Percentiles rank a stretch among this genome's conserved stretches.
These are phyloP conservation scores for Hexactinellida sp. DNA, from an alignment of 37 sponge, comb jelly and placozoan genomes.

Conservation along the genomic window DNA sequence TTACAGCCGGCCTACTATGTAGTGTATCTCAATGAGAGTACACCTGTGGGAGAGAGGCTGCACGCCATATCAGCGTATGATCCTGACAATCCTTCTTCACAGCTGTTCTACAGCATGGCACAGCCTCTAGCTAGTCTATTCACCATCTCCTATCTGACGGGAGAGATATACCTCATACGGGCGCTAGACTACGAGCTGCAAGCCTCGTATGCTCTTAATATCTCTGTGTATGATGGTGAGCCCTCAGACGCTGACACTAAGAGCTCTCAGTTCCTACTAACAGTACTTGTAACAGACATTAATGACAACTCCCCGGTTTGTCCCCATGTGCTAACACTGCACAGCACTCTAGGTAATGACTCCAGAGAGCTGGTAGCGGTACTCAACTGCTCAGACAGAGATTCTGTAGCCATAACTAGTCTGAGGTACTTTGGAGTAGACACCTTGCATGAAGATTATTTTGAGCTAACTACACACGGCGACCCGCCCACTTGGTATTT, in stretches of 20 bases:
- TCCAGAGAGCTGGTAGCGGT: not conserved
- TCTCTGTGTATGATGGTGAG: not conserved
- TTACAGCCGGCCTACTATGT: not conserved
- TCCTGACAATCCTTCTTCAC: not conserved
- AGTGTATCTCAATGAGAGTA: not conserved
- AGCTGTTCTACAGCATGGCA: not conserved
- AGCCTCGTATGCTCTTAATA: not conserved
- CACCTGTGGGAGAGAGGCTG: not conserved
- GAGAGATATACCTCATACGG: not conserved
- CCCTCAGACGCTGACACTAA: not conserved
- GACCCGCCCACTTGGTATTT: not conserved
- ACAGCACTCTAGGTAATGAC: not conserved
- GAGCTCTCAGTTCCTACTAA: not conserved
- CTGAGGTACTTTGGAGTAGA: not conserved
- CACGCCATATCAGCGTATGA: not conserved
- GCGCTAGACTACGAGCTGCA: not conserved
- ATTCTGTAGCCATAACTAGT: not conserved
- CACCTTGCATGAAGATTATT: not conserved
- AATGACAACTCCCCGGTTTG: slow-evolving; percentile 18
- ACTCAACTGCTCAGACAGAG: slow-evolving; percentile 10
- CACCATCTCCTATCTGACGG: not conserved
- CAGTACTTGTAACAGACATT: not conserved
- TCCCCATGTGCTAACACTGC: not conserved
- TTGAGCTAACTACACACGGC: not conserved
- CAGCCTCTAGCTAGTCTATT: not conserved